Evolutionary conservation across 2,888 invertebrate species (phyloP), one percentile per base, ranked within the genome.

Genomic region (Drosophila robusta): DNA sequence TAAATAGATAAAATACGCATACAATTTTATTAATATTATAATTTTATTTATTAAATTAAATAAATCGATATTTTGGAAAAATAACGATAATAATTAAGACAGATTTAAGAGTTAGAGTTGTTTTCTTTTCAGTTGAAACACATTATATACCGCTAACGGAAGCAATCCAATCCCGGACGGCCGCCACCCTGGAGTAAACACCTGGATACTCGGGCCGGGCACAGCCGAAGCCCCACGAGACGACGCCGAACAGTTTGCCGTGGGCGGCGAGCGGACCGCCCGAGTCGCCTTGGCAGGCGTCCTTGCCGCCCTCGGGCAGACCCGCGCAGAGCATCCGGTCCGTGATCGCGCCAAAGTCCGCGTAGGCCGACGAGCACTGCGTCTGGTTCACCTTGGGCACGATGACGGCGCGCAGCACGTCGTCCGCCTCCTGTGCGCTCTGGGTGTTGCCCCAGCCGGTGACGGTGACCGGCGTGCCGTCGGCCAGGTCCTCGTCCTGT

Each of bases 201-300:
- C 90, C 91, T 0, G 91, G 91, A 71, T 86, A 91, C 2, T 81
- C 68, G 0, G 89, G 82, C 7, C 74, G 46, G 0, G 90, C 91
- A 56, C 92, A 92, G 22, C 91, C 91, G 52, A 77, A 84, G 3
- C 91, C 92, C 90, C 90, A 92, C 12, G 91, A 92, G 12, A 91
- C 92, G 11, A 92, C 84, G 3, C 92, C 92, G 38, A 89, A 85
- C 0, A 90, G 65, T 3, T 75, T 77, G 4, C 76, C 76, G 0
- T 82, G 50, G 4, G 69, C 57, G 5, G 81, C 78, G 47, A 90
- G 63, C 6, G 92, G 91, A 1, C 92, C 92, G 26, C 92, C 92
- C 0, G 90, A 90, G 56, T 92, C 92, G 0, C 92, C 92, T 39
- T 91, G 90, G 24, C 90, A 91, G 0, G 90, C 89, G 65, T 91